phyloP scores from a whole-genome alignment of 2,113 vertebrate genomes.

The Corythoichthys intestinalis region DNA sequence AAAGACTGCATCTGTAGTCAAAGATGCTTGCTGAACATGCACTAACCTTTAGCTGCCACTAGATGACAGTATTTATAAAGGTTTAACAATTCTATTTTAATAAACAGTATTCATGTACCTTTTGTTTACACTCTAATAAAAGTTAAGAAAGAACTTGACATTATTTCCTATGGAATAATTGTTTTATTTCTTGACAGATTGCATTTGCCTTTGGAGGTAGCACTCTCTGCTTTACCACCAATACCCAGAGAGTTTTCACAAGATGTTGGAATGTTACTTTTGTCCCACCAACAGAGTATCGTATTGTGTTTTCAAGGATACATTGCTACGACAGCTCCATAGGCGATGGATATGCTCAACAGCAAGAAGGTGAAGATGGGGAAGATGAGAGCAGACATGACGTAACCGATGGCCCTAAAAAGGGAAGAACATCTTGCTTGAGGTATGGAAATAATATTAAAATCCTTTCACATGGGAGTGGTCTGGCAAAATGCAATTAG shows the following conservation, averaged over 20 bases:
- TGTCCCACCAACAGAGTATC: background rate
- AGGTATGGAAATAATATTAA: background rate
- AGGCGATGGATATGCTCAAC: conserved; percentile 86
- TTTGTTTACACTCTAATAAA: no score
- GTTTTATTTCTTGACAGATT: no score
- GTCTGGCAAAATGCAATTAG: background rate
- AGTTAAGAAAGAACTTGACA: no score
- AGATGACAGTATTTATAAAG: background rate
- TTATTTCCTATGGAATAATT: no score
- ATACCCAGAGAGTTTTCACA: background rate
- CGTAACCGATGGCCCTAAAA: conserved; percentile 83
- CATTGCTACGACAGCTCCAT: conserved; percentile 89
- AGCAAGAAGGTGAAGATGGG: conserved; percentile 89
- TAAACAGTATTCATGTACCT: no score
- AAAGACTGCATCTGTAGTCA: no score
- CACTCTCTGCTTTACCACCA: background rate
- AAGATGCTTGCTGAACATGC: background rate
- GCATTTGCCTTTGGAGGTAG: no score
- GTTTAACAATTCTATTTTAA: no score
- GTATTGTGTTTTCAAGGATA: conserved; percentile 73
- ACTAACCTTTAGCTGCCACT: background rate
- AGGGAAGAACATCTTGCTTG: conserved; percentile 24
- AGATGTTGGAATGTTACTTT: background rate
- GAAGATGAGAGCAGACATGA: conserved; percentile 88
- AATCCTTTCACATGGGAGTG: background rate